Evolutionary conservation across 2,888 invertebrate species (phyloP), one percentile per base, ranked within the genome.

Genomic region (Galerucella nymphaeae): DNA sequence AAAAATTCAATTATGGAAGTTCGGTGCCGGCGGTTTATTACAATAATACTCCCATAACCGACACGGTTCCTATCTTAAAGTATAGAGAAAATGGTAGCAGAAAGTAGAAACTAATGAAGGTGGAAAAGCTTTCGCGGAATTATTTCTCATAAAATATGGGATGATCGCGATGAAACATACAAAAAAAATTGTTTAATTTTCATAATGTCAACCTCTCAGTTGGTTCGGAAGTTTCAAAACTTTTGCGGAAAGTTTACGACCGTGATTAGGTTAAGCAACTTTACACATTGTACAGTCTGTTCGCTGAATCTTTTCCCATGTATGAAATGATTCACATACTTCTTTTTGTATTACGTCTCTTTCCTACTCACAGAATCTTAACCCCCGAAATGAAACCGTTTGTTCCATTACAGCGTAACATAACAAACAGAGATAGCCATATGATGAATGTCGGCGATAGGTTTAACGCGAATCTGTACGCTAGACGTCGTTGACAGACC

Each of bases 1-100:
- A 18, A n/a, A 70, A n/a, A 70, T 70, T 70, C 63, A 70, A 64
- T 70, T 70, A 70, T 57, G 70, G 18, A 63, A 45, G 58, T 62
- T 57, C 48, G 50, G 16, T 16, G 58, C 9, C 58, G 20, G 41
- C 4, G 18, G 38, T 70, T 57, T 64, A 70, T 70, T 57, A 57
- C 45, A 70, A 70, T 70, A 70, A 70, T 70, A 59, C 57, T 57
- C 69, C n/a, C 58, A 30, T 48, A 64, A 70, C 42, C 20, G 63
- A 61, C 63, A 42, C 5, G 45, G 42, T 64, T 42, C 18, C 5
- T 16, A 45, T 64, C 63, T 64, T 57, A n/a, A 57, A 23, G 70
- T 48, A 41, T 30, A 57, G 13, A 55, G 70, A 64, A 57, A 70
- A 63, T 55, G 48, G 13, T 38, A 10, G 18, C 13, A 18, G 30